Evolutionary conservation across 1,140 invertebrate genomes (phyloP).

Genomic region (Brachionus paranguensis): DNA sequence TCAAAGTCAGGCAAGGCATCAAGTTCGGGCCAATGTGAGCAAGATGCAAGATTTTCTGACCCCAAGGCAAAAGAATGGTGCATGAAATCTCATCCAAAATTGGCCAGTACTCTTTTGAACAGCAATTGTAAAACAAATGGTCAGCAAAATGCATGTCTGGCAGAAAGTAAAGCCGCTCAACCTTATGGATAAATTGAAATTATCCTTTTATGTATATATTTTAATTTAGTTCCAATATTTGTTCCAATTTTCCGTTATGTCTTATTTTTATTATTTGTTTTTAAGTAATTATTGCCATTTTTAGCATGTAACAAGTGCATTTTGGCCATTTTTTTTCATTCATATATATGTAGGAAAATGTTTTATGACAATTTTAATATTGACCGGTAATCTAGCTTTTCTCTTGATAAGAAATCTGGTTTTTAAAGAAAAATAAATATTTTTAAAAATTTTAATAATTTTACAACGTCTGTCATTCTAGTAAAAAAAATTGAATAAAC

Average conservation of each 20-base stretch:
- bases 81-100: constrained; percentile 25
- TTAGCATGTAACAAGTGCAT: not conserved
- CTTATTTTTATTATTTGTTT: not conserved
- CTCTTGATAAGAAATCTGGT: not conserved
- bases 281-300: not conserved
- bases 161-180: not conserved
- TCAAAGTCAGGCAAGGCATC: not conserved
- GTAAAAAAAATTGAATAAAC: no score
- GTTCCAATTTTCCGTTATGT: not conserved
- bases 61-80: constrained; percentile 37
- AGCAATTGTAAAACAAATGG: not conserved
- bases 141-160: not conserved
- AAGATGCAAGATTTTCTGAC: constrained; percentile 27
- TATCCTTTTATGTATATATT: not conserved
- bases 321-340: not conserved
- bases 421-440: not conserved
- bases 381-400: not conserved
- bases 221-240: not conserved
- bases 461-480: not conserved
- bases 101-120: constrained; percentile 7
- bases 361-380: not conserved
- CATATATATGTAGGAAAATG: not conserved
- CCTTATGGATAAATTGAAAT: not conserved
- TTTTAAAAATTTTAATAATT: not conserved
- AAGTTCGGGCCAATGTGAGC: not conserved